Conservation (phyloP, 2,888 invertebrate genomes). For the Zeuzera pyrina region DNA sequence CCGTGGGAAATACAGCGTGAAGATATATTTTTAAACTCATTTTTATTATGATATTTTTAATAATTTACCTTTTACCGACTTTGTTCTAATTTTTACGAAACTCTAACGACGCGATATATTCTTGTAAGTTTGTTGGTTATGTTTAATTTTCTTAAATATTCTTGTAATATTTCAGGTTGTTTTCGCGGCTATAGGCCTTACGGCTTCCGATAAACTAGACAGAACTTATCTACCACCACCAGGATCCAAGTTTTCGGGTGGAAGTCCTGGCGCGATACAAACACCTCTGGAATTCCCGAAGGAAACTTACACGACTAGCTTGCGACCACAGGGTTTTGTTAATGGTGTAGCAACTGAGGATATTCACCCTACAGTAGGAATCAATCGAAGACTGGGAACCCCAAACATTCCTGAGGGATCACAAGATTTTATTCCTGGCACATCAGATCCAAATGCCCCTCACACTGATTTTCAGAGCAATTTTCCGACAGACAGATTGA, state of each 20-base stretch:
- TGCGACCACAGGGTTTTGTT: constrained; percentile 5
- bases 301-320: constrained; percentile 15
- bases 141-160: too few relatives aligned
- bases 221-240: constrained; percentile 50
- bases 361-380: constrained; percentile 20
- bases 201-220: constrained; percentile 39
- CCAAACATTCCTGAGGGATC: background rate
- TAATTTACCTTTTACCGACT: too few relatives aligned
- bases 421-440: background rate
- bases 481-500: constrained; percentile 8
- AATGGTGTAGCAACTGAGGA: constrained; percentile 5
- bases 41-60: too few relatives aligned
- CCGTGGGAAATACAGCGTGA: too few relatives aligned
- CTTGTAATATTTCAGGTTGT: constrained; percentile 43
- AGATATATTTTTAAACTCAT: too few relatives aligned
- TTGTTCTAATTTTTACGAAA: too few relatives aligned
- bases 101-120: too few relatives aligned
- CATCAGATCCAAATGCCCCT: constrained; percentile 10
- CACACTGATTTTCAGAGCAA: constrained; percentile 12
- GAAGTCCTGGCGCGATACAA: constrained; percentile 31
- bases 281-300: constrained; percentile 36
- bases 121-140: too few relatives aligned
- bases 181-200: constrained; percentile 29
- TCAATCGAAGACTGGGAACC: constrained; percentile 14
- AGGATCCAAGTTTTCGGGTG: constrained; percentile 41